A percentile compares a stretch with the other conserved stretches of the same genome.
Conservation (phyloP, 2,888 invertebrate species). For the Athalia cordata region DNA sequence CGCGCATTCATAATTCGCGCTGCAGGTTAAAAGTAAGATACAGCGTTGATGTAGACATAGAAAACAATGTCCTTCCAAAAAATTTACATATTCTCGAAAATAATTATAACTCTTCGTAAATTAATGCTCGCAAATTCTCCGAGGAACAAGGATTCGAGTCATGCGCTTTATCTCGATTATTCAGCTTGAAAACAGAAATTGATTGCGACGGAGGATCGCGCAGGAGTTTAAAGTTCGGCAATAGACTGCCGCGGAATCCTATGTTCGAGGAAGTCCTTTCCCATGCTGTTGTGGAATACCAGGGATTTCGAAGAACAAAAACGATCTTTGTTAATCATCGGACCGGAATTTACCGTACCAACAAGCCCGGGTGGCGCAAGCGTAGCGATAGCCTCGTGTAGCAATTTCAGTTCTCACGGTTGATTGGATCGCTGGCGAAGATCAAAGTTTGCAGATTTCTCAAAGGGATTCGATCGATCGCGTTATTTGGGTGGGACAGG, state of each 20-base stretch:
- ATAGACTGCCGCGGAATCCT: too few species aligned
- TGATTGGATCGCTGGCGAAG: constrained; percentile 16
- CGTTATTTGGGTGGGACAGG: constrained; percentile 3
- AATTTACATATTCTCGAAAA: background rate
- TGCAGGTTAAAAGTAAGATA: constrained; percentile 51
- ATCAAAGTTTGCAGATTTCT: constrained; percentile 40
- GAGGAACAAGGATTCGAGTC: background rate
- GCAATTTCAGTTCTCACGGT: constrained; percentile 32
- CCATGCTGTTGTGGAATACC: too few species aligned
- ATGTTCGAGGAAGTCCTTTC: too few species aligned
- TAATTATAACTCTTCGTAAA: background rate
- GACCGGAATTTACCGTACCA: background rate
- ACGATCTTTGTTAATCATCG: background rate
- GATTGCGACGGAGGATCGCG: too few species aligned
- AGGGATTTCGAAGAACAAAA: too few species aligned
- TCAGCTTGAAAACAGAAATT: too few species aligned
- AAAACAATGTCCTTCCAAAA: constrained; percentile 57
- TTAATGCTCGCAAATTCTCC: background rate
- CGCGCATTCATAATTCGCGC: constrained; percentile 56
- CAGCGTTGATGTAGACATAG: constrained; percentile 58
- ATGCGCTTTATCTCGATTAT: too few species aligned
- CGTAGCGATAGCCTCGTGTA: background rate
- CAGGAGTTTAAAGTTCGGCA: too few species aligned
- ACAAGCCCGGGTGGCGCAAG: background rate
- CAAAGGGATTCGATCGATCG: constrained; percentile 27